Conservation (phyloP, 2,888 invertebrate species). For the Phengaris arion region DNA sequence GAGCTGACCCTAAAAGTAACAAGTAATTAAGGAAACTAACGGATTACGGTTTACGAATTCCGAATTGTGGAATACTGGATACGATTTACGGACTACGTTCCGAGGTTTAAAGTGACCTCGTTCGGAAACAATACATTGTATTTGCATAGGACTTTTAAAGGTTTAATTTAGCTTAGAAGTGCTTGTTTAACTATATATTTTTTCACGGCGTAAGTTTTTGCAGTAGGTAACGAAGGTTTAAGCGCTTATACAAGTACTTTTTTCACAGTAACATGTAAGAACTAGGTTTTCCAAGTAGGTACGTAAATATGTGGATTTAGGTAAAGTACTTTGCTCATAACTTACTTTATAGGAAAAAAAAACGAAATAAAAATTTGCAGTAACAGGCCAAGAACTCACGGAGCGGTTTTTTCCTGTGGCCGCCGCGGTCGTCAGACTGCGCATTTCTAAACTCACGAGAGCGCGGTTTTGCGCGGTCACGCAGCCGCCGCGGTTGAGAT, state of each 20-base stretch:
- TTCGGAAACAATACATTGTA: background rate
- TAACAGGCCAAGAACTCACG: too few relatives aligned
- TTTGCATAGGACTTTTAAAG: slow-evolving; percentile 5
- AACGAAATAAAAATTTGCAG: too few relatives aligned
- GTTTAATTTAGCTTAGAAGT: background rate
- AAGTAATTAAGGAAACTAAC: background rate
- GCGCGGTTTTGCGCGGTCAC: too few relatives aligned
- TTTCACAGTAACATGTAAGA: background rate
- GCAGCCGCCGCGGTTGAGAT: too few relatives aligned
- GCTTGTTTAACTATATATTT: background rate
- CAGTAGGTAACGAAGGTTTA: background rate
- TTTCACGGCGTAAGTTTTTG: background rate
- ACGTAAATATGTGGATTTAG: background rate
- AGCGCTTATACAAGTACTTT: background rate
- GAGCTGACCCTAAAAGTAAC: background rate
- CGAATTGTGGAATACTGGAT: background rate
- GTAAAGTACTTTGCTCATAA: background rate
- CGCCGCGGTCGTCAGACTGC: too few relatives aligned
- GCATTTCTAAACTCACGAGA: too few relatives aligned
- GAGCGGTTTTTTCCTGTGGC: too few relatives aligned
- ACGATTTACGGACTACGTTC: background rate
- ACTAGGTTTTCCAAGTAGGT: background rate
- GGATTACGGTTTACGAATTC: background rate
- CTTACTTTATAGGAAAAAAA: too few relatives aligned
- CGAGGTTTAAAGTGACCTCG: background rate